Conservation (phyloP, 2,113 vertebrate genomes). For the Ceyx melanurus region DNA sequence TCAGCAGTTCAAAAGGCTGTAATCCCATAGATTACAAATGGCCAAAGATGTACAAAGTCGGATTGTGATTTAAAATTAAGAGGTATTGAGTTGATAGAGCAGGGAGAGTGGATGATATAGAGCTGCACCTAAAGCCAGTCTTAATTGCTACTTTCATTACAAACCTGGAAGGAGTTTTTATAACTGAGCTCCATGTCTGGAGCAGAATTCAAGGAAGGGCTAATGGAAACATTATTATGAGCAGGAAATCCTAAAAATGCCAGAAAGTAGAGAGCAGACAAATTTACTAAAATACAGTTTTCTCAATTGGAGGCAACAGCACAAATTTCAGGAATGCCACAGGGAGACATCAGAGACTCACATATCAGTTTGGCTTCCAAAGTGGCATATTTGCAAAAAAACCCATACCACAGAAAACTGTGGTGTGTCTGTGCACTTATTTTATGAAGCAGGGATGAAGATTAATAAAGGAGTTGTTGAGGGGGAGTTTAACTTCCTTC, state of each 20-base stretch:
- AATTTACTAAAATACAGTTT: not conserved
- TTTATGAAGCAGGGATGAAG: not conserved
- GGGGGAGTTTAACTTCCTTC: not conserved
- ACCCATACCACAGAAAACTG: not conserved
- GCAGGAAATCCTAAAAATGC: not conserved
- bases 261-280: not conserved
- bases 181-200: not conserved
- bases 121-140: not conserved
- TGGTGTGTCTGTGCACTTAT: not conserved
- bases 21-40: not conserved
- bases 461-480: not conserved
- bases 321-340: not conserved
- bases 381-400: not conserved
- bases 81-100: not conserved
- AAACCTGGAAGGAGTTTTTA: not conserved
- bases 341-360: not conserved
- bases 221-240: not conserved
- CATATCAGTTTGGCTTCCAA: not conserved
- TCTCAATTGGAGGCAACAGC: not conserved
- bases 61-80: not conserved
- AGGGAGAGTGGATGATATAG: not conserved
- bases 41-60: not conserved
- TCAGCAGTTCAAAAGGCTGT: not conserved
- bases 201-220: not conserved
- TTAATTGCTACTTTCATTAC: not conserved